These are phyloP conservation scores for Anas bahamensis DNA, from an alignment of 2,797 vertebrate genomes.

Conservation along the genomic window DNA sequence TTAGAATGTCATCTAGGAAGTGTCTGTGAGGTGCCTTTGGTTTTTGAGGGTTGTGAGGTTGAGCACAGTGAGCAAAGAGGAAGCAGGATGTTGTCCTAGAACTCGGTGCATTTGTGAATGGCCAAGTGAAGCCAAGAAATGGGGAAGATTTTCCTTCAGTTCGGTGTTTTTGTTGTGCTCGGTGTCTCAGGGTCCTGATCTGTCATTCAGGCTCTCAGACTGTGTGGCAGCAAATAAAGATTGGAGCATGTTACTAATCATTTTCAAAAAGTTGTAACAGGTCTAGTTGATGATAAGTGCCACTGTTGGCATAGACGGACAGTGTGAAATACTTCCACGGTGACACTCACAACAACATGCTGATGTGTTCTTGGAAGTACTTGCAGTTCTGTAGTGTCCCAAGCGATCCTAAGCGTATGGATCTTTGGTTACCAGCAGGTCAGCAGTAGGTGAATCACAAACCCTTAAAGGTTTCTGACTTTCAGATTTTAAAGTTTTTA, in stretches of 20 bases:
- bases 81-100: background rate
- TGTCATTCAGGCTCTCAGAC: background rate
- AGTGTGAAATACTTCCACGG: background rate
- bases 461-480: background rate
- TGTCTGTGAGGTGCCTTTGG: background rate
- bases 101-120: background rate
- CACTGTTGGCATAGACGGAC: background rate
- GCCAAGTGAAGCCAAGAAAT: background rate
- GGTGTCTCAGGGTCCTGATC: background rate
- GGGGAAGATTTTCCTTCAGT: background rate
- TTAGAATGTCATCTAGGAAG: background rate
- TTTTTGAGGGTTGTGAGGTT: background rate
- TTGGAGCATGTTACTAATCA: background rate
- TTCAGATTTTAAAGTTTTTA: background rate
- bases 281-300: background rate
- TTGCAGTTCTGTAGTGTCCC: background rate
- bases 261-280: background rate
- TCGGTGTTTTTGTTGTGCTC: background rate
- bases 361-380: background rate
- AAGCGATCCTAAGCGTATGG: accelerated
- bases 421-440: background rate
- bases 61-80: background rate
- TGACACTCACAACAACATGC: background rate
- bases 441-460: background rate
- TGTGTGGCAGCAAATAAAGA: background rate